These are phyloP conservation scores for Avahi laniger DNA, from an alignment of 2,797 vertebrate species.

Conservation along the genomic window DNA sequence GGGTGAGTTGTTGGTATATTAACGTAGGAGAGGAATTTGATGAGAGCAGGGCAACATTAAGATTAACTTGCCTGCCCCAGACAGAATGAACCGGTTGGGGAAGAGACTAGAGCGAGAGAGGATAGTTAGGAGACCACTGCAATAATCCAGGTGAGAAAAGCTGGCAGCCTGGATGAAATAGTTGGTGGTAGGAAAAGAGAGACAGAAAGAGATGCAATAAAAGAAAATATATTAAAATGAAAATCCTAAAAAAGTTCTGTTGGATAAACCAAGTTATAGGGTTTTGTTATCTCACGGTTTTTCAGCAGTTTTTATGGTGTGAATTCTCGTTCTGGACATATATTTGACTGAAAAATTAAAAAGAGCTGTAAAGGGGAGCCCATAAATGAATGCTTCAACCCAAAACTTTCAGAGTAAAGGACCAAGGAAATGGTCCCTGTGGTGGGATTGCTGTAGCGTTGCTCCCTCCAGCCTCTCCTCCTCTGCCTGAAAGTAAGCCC, in stretches of 20 bases:
- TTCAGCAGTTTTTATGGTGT: not conserved
- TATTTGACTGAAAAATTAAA: conserved; percentile 27
- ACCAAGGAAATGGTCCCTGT: not conserved
- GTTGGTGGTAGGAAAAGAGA: not conserved
- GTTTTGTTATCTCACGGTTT: not conserved
- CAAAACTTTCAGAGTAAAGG: not conserved
- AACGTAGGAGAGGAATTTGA: not conserved
- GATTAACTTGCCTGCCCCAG: not conserved
- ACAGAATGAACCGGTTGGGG: not conserved
- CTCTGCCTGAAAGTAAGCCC: not conserved
- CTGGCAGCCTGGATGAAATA: not conserved
- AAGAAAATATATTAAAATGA: not conserved
- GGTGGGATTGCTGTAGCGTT: not conserved
- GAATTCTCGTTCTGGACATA: not conserved
- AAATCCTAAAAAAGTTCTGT: not conserved
- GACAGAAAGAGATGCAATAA: not conserved
- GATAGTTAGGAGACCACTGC: not conserved
- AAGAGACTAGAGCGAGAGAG: not conserved
- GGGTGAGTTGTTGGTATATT: not conserved
- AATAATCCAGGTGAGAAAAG: not conserved
- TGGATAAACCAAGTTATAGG: not conserved
- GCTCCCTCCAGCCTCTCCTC: not conserved
- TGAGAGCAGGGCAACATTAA: not conserved
- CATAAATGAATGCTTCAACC: not conserved
- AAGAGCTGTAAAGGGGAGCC: not conserved